These are phyloP conservation scores for Lasius fuliginosus DNA, from an alignment of 2,888 invertebrate genomes.

Conservation along the genomic window DNA sequence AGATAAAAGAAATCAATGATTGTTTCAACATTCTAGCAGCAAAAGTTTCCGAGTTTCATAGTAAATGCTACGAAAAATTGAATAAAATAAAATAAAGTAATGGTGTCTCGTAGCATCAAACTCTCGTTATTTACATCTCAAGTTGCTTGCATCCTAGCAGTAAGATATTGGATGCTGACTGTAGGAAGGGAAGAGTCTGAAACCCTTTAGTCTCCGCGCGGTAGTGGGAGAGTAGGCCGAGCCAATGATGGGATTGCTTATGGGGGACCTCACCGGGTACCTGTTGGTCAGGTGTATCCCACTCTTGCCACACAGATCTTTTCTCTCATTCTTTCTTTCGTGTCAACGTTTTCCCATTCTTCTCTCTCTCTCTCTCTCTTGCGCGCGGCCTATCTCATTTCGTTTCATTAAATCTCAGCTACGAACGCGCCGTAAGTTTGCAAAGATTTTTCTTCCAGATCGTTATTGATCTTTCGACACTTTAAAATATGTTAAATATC, in stretches of 20 bases:
- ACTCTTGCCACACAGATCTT: conserved; percentile 73
- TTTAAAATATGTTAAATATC: conserved; percentile 37
- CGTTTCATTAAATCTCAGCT: conserved; percentile 63
- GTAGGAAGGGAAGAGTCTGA: conserved; percentile 72
- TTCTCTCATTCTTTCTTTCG: conserved; percentile 56
- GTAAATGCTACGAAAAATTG: not conserved
- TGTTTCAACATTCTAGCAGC: not conserved
- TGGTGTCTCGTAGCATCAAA: conserved; percentile 4
- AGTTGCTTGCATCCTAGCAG: conserved; percentile 55
- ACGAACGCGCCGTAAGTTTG: conserved; percentile 62
- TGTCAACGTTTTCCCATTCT: conserved; percentile 54
- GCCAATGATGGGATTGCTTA: conserved; percentile 82
- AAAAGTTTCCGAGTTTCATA: not conserved
- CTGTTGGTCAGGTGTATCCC: conserved; percentile 84
- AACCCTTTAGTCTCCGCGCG: conserved; percentile 71
- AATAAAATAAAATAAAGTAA: conserved; percentile 10
- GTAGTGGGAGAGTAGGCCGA: conserved; percentile 80
- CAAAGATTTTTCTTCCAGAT: conserved; percentile 75
- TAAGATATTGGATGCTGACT: conserved; percentile 66
- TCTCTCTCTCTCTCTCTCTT: conserved; percentile 51
- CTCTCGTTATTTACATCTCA: conserved; percentile 61
- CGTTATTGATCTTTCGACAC: conserved; percentile 80
- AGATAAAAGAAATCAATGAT: not conserved
- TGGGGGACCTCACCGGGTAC: conserved; percentile 80
- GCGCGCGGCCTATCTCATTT: conserved; percentile 56